Conservation (phyloP, 1,140 invertebrate genomes). For the Argopecten irradians region DNA sequence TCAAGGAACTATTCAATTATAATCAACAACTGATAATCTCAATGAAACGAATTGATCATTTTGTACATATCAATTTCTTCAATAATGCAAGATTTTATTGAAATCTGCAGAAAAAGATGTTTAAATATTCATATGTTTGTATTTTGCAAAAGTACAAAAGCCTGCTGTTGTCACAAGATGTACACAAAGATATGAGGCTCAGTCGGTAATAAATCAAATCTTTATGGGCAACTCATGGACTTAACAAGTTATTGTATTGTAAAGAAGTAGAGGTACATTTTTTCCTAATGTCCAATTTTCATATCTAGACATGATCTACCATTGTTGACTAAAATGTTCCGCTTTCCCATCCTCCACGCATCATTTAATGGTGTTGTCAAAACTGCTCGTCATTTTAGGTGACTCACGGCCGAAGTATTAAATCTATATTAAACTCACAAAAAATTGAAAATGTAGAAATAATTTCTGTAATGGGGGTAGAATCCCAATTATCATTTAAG, state of each 20-base stretch:
- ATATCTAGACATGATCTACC: conserved; percentile 15
- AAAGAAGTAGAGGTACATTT: not conserved
- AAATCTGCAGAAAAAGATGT: not conserved
- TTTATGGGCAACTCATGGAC: not conserved
- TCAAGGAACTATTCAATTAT: not conserved
- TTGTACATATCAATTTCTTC: not conserved
- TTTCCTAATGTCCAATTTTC: conserved; percentile 12
- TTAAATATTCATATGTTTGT: conserved; percentile 4
- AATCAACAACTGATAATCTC: not conserved
- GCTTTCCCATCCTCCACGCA: conserved; percentile 6
- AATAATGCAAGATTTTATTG: too few species aligned
- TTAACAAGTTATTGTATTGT: not conserved
- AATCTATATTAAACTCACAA: conserved; percentile 19
- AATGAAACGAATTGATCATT: not conserved
- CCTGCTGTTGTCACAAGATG: not conserved
- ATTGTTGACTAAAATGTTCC: not conserved
- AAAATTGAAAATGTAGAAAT: conserved; percentile 23
- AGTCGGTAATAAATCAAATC: not conserved
- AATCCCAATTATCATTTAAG: conserved; percentile 18
- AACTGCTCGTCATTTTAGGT: conserved; percentile 13
- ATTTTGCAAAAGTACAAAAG: not conserved
- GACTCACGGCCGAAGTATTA: not conserved
- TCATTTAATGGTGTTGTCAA: conserved; percentile 22
- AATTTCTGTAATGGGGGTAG: not conserved
- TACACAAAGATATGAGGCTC: not conserved